phyloP scores from a whole-genome alignment of 2,888 invertebrate species.

The Pimpla rufipes region DNA sequence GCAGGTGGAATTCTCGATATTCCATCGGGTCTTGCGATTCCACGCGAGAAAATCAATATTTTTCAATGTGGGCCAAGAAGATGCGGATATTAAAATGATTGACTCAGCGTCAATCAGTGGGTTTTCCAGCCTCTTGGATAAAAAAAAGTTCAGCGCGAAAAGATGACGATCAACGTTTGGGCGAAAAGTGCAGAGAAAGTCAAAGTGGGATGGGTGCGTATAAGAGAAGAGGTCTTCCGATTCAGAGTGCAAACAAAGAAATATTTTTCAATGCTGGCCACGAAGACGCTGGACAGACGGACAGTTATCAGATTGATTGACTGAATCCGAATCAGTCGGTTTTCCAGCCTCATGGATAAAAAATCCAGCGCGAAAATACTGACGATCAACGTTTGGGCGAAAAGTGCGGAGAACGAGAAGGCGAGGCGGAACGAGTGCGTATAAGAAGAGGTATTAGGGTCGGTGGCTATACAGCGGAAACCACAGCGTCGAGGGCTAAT shows the following conservation, averaged over 20 bases:
- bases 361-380: slow-evolving; percentile 14
- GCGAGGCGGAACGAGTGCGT: background rate
- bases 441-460: slow-evolving; percentile 40
- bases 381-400: slow-evolving; percentile 12
- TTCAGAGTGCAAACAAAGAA: no score
- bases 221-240: slow-evolving; percentile 29
- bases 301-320: no score
- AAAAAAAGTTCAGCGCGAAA: background rate
- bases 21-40: no score
- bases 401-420: slow-evolving; percentile 13
- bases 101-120: background rate
- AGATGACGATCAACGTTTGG: slow-evolving; percentile 2
- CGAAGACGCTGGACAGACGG: no score
- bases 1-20: slow-evolving; percentile 32
- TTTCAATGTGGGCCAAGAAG: slow-evolving; percentile 1
- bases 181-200: slow-evolving; percentile 8
- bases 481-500: slow-evolving; percentile 65
- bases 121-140: background rate
- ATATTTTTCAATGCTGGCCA: no score
- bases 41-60: slow-evolving; percentile 10
- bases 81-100: slow-evolving; percentile 11
- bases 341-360: background rate
- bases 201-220: background rate
- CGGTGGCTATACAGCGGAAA: slow-evolving; percentile 52
- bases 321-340: background rate